Evolutionary conservation across 2,113 vertebrate species (phyloP), one percentile per base, ranked within the genome.

Genomic region (Myotis lucifugus): DNA sequence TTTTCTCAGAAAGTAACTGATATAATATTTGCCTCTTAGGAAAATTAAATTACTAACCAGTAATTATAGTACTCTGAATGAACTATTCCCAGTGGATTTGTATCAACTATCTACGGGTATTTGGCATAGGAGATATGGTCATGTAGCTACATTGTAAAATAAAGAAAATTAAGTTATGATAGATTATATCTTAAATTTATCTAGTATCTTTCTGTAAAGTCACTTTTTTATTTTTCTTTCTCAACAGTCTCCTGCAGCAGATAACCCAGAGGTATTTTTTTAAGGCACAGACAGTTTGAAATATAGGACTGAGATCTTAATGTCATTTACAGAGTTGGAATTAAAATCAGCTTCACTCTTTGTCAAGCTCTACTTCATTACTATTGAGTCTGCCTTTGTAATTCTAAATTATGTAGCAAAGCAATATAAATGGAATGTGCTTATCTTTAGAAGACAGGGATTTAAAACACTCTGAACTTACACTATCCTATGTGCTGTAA

Each of bases 11-110:
- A 86, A 56, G 32, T 85, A 61, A 92, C 19, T 95, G 42, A 85
- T 91, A 78, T 3, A 52, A 2, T 83, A 76, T 92, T 96, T 96
- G 34, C 50, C 42, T 97, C 18, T 88, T 95, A 93, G 78, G 66
- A 91, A 94, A 95, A 91, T 87, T 92, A 77, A 96, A 91, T 95
- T 94, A 73, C 48, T 93, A 91, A 87, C 40, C 59, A 86, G 77
- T 92, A 96, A 97, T 95, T 96, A 92, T 79, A 93, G 4, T 93
- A 92, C 25, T 92, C 29, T 91, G 29, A 85, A 92, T 94, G 18
- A 88, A 96, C 67, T 91, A 86, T 91, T 90, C 64, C 86, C 93
- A 91, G 3, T 89, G 90, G 96, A 94, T 79, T 96, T 94, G 12
- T 82, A 90, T 70, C 32, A 90, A 64, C 29, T 92, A 37, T 93